Conservation (phyloP, 2,797 vertebrate genomes). For the Falco concolor region DNA sequence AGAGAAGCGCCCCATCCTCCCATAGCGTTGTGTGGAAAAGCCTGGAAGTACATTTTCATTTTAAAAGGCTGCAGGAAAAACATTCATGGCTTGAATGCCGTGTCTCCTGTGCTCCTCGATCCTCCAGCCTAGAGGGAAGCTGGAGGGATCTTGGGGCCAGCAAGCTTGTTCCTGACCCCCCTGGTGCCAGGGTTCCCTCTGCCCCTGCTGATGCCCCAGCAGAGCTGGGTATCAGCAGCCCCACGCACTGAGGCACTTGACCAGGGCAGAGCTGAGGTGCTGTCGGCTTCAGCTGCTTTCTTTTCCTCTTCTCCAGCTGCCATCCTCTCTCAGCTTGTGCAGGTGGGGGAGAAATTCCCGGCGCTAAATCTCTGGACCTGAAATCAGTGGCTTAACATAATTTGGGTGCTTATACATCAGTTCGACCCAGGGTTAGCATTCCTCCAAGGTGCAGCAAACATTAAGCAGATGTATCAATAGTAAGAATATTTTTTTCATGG, state of each 20-base stretch:
- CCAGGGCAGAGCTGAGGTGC: neutral
- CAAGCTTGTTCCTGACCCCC: fast-evolving
- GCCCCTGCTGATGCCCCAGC: no score
- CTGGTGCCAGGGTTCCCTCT: neutral
- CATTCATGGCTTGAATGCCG: neutral
- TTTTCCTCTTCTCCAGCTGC: neutral
- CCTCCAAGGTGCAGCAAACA: neutral
- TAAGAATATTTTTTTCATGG: neutral
- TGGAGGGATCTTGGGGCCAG: neutral
- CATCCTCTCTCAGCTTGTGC: neutral
- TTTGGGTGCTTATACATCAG: neutral
- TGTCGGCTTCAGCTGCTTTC: fast-evolving
- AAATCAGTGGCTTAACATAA: fast-evolving
- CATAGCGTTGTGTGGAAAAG: fast-evolving
- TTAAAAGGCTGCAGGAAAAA: neutral
- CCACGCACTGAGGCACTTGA: neutral
- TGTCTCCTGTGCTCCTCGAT: neutral
- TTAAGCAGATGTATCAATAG: neutral
- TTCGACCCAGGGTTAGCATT: neutral
- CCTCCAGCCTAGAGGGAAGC: neutral
- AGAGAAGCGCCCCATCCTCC: neutral
- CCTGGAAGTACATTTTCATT: neutral
- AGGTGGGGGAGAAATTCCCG: neutral
- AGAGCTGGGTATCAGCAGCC: fast-evolving
- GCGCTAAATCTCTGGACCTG: neutral